A percentile compares a stretch with the other conserved stretches of the same genome.
phyloP scores from a whole-genome alignment of 2,113 vertebrate genomes.

The Oreocharis arfaki region DNA sequence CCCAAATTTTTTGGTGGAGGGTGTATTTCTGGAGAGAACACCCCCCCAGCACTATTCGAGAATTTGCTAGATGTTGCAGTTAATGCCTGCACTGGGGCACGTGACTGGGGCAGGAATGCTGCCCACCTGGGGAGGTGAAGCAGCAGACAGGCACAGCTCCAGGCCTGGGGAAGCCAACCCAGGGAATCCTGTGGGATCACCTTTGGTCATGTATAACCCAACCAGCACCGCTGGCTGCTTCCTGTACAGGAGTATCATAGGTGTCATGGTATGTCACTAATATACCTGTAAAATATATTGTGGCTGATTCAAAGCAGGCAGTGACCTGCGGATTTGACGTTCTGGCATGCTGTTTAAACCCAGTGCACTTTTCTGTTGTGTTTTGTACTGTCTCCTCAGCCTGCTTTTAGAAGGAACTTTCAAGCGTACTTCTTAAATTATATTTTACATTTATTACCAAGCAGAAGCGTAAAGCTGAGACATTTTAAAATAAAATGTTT shows the following conservation, averaged over 20 bases:
- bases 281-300: not conserved
- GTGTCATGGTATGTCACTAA: rapidly evolving
- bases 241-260: rapidly evolving
- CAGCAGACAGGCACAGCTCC: not conserved
- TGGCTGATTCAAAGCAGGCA: not conserved
- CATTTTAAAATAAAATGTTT: constrained; percentile 48
- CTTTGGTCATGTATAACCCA: not conserved
- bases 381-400: constrained; percentile 3
- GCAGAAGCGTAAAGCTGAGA: constrained; percentile 9
- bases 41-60: not conserved
- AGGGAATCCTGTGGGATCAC: not conserved
- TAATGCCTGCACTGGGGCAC: not conserved
- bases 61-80: not conserved
- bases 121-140: not conserved
- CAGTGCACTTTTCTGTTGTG: not conserved
- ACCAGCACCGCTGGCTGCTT: not conserved
- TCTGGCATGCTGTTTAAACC: not conserved
- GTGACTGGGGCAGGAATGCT: rapidly evolving
- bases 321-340: not conserved
- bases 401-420: constrained; percentile 39
- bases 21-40: not conserved
- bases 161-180: rapidly evolving
- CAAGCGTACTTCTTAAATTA: constrained; percentile 33
- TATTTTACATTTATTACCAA: constrained; percentile 42
- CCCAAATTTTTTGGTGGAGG: rapidly evolving